These are phyloP conservation scores for Morinoia aosen DNA, from an alignment of 2,888 invertebrate species.

Conservation along the genomic window DNA sequence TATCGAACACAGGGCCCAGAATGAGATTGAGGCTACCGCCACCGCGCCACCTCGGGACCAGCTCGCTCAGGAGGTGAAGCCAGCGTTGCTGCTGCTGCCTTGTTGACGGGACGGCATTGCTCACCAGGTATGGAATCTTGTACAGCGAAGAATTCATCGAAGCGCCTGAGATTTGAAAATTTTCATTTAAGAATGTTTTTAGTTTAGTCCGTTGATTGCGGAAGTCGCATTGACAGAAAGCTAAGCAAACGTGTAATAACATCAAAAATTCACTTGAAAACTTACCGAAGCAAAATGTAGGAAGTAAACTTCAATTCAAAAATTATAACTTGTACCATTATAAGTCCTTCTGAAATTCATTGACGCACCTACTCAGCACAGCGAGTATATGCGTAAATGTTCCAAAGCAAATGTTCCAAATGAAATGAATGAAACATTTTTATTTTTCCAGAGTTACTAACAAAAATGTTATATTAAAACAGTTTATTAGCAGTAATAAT, in stretches of 20 bases:
- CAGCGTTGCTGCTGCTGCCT: constrained; percentile 55
- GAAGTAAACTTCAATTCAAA: not conserved
- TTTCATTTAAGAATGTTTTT: not conserved
- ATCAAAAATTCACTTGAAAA: not conserved
- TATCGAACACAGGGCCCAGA: constrained; percentile 63
- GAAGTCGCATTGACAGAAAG: not conserved
- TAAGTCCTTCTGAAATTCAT: not conserved
- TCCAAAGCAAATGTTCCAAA: not conserved
- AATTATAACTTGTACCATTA: not conserved
- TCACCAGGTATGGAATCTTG: constrained; percentile 53
- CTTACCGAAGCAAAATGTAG: not conserved
- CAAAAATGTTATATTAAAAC: not conserved
- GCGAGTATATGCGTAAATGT: not conserved
- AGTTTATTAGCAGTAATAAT: not conserved
- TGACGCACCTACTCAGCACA: not conserved
- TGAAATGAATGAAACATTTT: not conserved
- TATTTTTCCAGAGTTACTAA: not conserved
- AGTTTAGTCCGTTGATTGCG: not conserved
- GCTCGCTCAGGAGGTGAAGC: constrained; percentile 52
- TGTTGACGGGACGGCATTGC: constrained; percentile 58
- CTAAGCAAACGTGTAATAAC: not conserved
- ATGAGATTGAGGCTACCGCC: constrained; percentile 58
- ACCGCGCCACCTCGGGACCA: constrained; percentile 55
- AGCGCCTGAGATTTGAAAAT: not conserved
- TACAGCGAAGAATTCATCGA: not conserved